Base-by-base conservation (phyloP, 1,140 invertebrate species). In the Ephestia elutella region DNA sequence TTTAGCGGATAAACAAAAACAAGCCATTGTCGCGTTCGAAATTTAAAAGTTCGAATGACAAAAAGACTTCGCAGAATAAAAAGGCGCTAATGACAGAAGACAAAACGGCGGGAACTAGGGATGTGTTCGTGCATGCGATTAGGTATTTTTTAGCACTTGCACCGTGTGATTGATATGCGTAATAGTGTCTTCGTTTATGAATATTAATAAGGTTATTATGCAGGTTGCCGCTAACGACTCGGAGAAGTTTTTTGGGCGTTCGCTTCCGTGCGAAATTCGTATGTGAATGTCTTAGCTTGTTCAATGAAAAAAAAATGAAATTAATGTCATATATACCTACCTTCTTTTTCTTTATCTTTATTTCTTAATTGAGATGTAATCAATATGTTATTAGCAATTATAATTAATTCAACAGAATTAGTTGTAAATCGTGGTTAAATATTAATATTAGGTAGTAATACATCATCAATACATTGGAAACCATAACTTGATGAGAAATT, bases 1-100 rank as follows among this genome's bases (percentile, higher is more conserved):
- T 66, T 68, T 69, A 61, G 66, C 62, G 65, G 73, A 79, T 82
- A 80, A 82, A 82, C 77, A 80, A 80, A 80, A 82, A 82, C 70
- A 73, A 18, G 49, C 61, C 61, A 63, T 71, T 79, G 73, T 71
- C 57, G n/a, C 64, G 25, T 63, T 63, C 56, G n/a, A 63, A 66
- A 75, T 75, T 74, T 74, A 66, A 71, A 44, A 44, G 38, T 44
- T 44, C 69, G 50, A 53, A 53, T 21, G 20, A 53, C 20, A 53
- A 72, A 69, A 50, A 62, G 59, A 64, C 51, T 64, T 56, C 56
- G 21, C 60, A 25, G 25, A 49, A 20, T 50, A 50, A 50, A 50
- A 50, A 50, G 49, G 49, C 49, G 49, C 49, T 50, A 50, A 50
- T 50, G 49, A 50, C 66, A 77, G 65, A 71, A 73, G 59, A 70